These are phyloP conservation scores for Nesoenas mayeri DNA, from an alignment of 2,113 vertebrate genomes.

Conservation along the genomic window DNA sequence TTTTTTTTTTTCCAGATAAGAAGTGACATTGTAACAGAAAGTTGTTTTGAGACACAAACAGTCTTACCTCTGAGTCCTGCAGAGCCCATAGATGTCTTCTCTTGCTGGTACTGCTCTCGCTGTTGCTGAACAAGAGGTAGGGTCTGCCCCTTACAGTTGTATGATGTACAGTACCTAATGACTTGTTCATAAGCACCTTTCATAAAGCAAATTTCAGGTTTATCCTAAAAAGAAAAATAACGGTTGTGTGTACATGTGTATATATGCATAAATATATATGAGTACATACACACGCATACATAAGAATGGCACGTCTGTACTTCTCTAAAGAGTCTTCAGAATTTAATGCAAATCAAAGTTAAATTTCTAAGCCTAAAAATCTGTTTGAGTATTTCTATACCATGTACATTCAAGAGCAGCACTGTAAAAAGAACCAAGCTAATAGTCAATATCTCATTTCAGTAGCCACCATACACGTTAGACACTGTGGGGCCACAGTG, in stretches of 20 bases:
- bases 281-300: background rate
- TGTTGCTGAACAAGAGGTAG: conserved; percentile 86
- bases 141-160: conserved; percentile 82
- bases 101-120: conserved; percentile 91
- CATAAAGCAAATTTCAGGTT: conserved; percentile 88
- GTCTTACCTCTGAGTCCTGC: conserved; percentile 90
- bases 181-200: conserved; percentile 97
- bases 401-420: background rate
- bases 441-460: background rate
- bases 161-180: conserved; percentile 88
- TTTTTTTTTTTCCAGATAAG: too few relatives aligned
- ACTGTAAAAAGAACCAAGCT: background rate
- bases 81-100: conserved; percentile 91
- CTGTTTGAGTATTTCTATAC: background rate
- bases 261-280: background rate
- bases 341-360: background rate
- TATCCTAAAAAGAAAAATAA: conserved; percentile 78
- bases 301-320: background rate
- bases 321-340: background rate
- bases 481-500: background rate
- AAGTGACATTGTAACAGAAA: too few relatives aligned
- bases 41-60: background rate
- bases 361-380: background rate
- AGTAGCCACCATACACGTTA: background rate
- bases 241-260: background rate